These are phyloP conservation scores for Trichopria drosophilae DNA, from an alignment of 2,888 invertebrate species.

Conservation along the genomic window DNA sequence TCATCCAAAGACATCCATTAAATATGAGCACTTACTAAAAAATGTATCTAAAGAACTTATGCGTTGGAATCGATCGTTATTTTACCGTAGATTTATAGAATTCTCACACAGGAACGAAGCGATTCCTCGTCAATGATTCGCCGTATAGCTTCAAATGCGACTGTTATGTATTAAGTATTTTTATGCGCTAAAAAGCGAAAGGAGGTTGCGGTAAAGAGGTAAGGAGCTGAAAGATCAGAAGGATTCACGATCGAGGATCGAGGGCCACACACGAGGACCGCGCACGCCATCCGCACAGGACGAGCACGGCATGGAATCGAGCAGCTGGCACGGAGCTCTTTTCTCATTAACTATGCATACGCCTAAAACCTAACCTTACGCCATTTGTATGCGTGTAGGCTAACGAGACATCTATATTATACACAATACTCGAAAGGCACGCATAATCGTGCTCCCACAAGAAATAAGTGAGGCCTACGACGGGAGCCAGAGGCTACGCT, in stretches of 20 bases:
- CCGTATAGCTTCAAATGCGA: no score
- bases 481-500: no score
- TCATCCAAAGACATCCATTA: no score
- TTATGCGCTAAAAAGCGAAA: no score
- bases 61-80: no score
- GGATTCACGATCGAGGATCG: neutral
- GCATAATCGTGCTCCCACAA: slow-evolving; percentile 32
- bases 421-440: slow-evolving; percentile 44
- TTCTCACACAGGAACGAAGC: no score
- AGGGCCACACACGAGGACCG: slow-evolving; percentile 5
- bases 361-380: slow-evolving; percentile 50
- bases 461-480: slow-evolving; percentile 46
- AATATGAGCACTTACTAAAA: no score
- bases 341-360: slow-evolving; percentile 54
- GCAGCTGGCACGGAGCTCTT: slow-evolving; percentile 29
- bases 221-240: slow-evolving; percentile 8
- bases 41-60: no score
- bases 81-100: no score
- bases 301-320: slow-evolving; percentile 11
- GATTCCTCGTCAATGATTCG: no score
- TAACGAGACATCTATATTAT: slow-evolving; percentile 58
- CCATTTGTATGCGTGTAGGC: slow-evolving; percentile 41
- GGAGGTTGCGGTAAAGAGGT: slow-evolving; percentile 17
- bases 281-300: slow-evolving; percentile 20
- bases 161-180: no score